Base-by-base conservation (phyloP, 2,113 vertebrate genomes). In the Oxygymnocypris stewartii region DNA sequence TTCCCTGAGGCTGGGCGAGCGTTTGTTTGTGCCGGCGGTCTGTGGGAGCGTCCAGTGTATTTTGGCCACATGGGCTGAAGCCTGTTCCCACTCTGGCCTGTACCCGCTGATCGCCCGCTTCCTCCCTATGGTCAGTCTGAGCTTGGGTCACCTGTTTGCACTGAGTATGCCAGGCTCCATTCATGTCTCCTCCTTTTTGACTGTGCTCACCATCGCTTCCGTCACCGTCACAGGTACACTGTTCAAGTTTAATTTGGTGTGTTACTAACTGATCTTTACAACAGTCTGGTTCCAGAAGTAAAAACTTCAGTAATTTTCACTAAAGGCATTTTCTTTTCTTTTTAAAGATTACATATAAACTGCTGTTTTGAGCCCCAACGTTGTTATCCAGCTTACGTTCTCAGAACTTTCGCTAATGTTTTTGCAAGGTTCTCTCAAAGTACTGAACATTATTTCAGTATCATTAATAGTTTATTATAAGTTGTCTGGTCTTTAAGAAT, bases 1-100 rank as follows among this genome's bases (percentile, higher is more conserved):
- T 88, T 94, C 91, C 69, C 82, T 89, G 79, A 75, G 85, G 1
- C 89, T 94, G 74, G 94, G 93, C 0, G 95, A 95, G 90, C 91
- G 67, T 63, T 69, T 95, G 69, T 85, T 95, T 89, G 92, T 94
- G 2, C 94, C 95, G 2, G 89, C 95, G 0, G 88, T 95, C 89
- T 94, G 95, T 49, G 91, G 61, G 89, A 90, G 94, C 61, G 28
- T 89, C 84, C 93, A 94, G 10, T 81, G 79, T 0, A 92, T 94
- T 77, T 74, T 96, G 85, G 79, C 85, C 18, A 82, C 90, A 85
- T 95, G 95, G 95, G 92, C 92, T 44, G 89, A 87, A 77, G 89
- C 90, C 25, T 91, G 80, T 84, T 85, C 89, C 0, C 85, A 89
- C 18, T 81, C 84, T 0, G 90, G 91, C 47, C 88, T 95, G 84